phyloP scores from a whole-genome alignment of 2,797 vertebrate species.

The Borostomias antarcticus region DNA sequence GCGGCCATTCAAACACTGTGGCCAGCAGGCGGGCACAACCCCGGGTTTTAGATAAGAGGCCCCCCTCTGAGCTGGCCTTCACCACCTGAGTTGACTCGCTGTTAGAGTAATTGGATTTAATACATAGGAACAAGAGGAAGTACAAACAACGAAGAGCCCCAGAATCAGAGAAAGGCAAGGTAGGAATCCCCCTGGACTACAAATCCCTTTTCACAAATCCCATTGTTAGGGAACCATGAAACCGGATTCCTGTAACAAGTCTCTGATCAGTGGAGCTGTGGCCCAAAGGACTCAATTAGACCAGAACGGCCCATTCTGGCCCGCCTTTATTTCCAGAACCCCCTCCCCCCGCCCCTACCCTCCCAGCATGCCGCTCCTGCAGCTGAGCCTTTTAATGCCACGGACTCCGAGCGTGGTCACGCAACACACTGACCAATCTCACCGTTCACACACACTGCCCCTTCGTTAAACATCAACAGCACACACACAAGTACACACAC shows the following conservation, averaged over 20 bases:
- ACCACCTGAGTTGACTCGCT: constrained; percentile 60
- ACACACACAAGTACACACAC: constrained; percentile 12
- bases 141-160: constrained; percentile 61
- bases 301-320: constrained; percentile 70
- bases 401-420: constrained; percentile 48
- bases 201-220: constrained; percentile 81
- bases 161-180: constrained; percentile 61
- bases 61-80: constrained; percentile 39
- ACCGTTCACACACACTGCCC: constrained; percentile 51
- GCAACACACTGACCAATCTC: constrained; percentile 61
- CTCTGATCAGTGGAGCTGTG: constrained; percentile 77
- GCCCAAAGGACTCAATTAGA: constrained; percentile 86
- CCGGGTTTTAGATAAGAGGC: constrained; percentile 33
- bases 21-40: constrained; percentile 4
- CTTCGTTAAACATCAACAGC: constrained; percentile 46
- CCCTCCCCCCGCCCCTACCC: constrained; percentile 17
- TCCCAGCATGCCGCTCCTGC: constrained; percentile 43
- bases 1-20: no score
- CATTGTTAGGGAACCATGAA: constrained; percentile 84
- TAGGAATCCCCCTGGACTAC: constrained; percentile 73
- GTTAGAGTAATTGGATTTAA: constrained; percentile 75
- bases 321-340: constrained; percentile 59
- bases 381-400: constrained; percentile 61
- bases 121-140: constrained; percentile 56
- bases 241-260: constrained; percentile 81